Base-by-base conservation (phyloP, 2,888 invertebrate genomes). In the Gerris lacustris region DNA sequence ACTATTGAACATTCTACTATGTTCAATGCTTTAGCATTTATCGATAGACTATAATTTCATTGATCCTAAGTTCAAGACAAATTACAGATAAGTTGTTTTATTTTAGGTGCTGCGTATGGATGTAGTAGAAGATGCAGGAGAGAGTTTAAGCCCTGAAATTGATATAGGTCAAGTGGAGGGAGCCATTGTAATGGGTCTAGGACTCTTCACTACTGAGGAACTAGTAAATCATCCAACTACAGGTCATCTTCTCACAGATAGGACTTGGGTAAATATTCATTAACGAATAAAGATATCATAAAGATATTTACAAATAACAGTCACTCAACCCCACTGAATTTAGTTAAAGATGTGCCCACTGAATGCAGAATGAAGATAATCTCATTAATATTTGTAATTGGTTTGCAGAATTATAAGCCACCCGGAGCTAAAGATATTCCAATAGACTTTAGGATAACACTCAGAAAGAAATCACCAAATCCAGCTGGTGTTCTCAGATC, bases 381-480 rank as follows among this genome's bases (percentile, higher is more conserved):
- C 31, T 55, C 15, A 15, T 11, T 15, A 11, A 55, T 55, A 15
- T 55, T 55, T 55, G 55, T 4, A 55, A 11, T 9, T 55, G 62
- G 31, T 18, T 75, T 76, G 0, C 70, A 83, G 82, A 89, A 85
- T 68, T 92, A 91, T 77, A 90, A 90, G 76, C 86, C 88, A 2
- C 91, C 91, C 0, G 89, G 89, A 0, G 85, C 86, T 0, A 90
- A 89, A 77, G 91, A 91, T 75, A 90, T 91, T 76, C 91, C 91
- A 0, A 84, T 86, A 18, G 89, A 91, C 79, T 88, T 91, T 76
- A 84, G 90, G 73, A 82, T 91, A 5, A 86, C 86, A 74, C 85
- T 92, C 74, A 81, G 86, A 62, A 85, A 87, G 75, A 87, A 89
- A 77, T 83, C 85, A 43, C 81, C 84, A 79, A 83, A 84, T 0